Evolutionary conservation across 2,888 invertebrate species (phyloP).

Genomic region (Plebejus anna): DNA sequence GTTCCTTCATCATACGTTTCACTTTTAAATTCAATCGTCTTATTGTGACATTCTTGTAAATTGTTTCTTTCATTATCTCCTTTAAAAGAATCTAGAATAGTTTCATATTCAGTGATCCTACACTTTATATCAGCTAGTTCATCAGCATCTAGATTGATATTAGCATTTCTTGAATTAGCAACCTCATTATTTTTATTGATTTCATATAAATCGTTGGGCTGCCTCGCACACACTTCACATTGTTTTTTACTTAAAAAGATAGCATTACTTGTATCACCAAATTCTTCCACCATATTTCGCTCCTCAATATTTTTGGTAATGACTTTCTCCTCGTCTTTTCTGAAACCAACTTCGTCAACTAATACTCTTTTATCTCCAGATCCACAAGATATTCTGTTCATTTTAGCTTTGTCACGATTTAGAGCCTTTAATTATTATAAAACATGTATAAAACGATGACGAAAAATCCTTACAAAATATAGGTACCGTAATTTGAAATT

Average conservation of each 20-base stretch:
- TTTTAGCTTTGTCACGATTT: slow-evolving; percentile 34
- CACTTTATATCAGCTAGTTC: slow-evolving; percentile 57
- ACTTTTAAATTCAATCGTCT: slow-evolving; percentile 32
- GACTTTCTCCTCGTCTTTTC: not conserved
- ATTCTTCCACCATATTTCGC: not conserved
- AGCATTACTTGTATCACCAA: not conserved
- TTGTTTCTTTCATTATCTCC: slow-evolving; percentile 64
- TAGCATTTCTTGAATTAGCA: not conserved
- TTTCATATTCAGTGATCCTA: slow-evolving; percentile 63
- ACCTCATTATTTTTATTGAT: not conserved
- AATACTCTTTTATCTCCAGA: slow-evolving; percentile 51
- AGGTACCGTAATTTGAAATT: no score
- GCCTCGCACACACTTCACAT: not conserved
- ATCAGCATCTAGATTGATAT: slow-evolving; percentile 48
- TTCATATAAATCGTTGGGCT: not conserved
- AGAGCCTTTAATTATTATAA: slow-evolving; percentile 27
- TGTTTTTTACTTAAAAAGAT: not conserved
- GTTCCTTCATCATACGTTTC: slow-evolving; percentile 38
- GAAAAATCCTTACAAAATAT: not conserved
- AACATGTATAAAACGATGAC: not conserved
- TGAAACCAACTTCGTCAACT: not conserved
- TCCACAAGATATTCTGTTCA: slow-evolving; percentile 49
- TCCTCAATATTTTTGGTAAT: not conserved
- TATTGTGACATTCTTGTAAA: slow-evolving; percentile 39
- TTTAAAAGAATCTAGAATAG: slow-evolving; percentile 64